phyloP scores from a whole-genome alignment of 92 coral and sea anemone species.

The Pocillopora meandrina region DNA sequence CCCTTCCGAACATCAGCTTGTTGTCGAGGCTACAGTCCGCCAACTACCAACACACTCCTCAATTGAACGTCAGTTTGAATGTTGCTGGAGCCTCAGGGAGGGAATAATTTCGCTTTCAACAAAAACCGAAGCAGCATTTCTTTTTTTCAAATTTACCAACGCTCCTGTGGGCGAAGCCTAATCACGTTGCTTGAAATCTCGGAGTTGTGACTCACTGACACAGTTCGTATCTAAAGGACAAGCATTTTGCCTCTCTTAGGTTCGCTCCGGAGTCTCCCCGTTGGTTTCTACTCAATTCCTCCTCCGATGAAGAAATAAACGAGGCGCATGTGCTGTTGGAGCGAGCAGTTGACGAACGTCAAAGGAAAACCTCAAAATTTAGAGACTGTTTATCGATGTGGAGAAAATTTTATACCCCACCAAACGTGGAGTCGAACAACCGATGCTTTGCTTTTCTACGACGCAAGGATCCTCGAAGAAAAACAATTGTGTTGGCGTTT shows the following conservation, averaged over 20 bases:
- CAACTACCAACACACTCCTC: too few species aligned
- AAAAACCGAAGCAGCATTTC: too few species aligned
- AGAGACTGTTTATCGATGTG: constrained; percentile 41
- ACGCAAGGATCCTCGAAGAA: constrained; percentile 53
- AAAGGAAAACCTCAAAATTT: constrained; percentile 22
- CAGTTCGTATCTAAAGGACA: neutral
- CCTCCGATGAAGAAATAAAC: constrained; percentile 22
- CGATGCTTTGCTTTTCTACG: constrained; percentile 61
- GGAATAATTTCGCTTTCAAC: too few species aligned
- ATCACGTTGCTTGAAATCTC: neutral
- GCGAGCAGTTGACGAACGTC: constrained; percentile 51
- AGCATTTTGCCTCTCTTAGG: constrained; percentile 19
- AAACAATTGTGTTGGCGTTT: constrained; percentile 42
- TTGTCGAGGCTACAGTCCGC: too few species aligned
- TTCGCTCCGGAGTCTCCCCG: constrained; percentile 81
- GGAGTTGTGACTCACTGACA: neutral
- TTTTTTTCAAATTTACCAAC: too few species aligned
- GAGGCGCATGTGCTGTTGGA: constrained; percentile 73
- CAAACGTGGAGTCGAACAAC: constrained; percentile 15
- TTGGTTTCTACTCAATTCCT: constrained; percentile 66
- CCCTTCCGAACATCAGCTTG: too few species aligned
- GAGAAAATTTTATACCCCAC: constrained; percentile 27
- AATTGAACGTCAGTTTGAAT: too few species aligned
- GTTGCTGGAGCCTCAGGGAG: too few species aligned
- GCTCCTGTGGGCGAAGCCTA: neutral